These are phyloP conservation scores for Gerris buenoi DNA, from an alignment of 1,140 invertebrate species.

Conservation along the genomic window DNA sequence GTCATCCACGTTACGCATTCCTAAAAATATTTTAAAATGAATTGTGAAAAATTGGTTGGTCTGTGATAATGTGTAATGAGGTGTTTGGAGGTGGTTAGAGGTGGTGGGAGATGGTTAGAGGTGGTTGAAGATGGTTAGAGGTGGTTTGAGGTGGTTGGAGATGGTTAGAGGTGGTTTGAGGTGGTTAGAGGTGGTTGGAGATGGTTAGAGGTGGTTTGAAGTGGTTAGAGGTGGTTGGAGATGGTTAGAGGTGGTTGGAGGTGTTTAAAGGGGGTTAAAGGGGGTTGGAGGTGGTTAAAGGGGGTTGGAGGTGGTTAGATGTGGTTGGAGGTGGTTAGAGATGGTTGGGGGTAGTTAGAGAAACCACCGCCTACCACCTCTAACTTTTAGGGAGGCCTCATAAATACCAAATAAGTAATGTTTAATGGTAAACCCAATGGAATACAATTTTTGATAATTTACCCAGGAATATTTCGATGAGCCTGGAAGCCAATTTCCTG, in stretches of 20 bases:
- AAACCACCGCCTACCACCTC: background rate
- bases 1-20: constrained; percentile 51
- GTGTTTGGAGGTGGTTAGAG: background rate
- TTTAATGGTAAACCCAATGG: background rate
- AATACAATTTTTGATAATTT: background rate
- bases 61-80: background rate
- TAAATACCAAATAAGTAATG: background rate
- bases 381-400: background rate
- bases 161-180: background rate
- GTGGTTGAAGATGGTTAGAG: too few relatives aligned
- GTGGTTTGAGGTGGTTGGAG: background rate
- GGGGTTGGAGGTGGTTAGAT: background rate
- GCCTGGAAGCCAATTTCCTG: constrained; percentile 43
- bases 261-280: too few relatives aligned
- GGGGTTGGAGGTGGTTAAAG: background rate
- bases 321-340: background rate
- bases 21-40: constrained; percentile 27
- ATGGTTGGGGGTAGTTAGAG: background rate
- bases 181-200: background rate
- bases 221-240: background rate
- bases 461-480: constrained; percentile 1
- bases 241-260: background rate
- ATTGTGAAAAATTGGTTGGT: background rate
- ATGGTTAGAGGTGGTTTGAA: background rate
- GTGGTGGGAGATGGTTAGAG: background rate